A percentile compares a stretch with the other conserved stretches of the same genome.
These are phyloP conservation scores for Congeria kusceri DNA, from an alignment of 2,888 invertebrate species.

Conservation along the genomic window DNA sequence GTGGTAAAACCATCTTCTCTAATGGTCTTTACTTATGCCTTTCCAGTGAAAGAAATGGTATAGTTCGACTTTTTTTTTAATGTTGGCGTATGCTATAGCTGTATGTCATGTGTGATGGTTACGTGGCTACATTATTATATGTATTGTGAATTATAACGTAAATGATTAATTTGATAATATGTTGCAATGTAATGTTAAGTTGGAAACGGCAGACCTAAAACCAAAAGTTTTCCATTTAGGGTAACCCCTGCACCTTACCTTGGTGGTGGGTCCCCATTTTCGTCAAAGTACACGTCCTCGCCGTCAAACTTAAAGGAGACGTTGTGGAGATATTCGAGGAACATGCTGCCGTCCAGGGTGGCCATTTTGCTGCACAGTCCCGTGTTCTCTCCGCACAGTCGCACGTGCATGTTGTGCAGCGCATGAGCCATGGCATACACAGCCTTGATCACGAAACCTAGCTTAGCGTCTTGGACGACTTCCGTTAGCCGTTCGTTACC, in stretches of 20 bases:
- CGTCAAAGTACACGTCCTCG: constrained; percentile 90
- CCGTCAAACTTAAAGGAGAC: constrained; percentile 89
- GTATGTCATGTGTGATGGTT: too few species aligned
- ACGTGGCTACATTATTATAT: too few species aligned
- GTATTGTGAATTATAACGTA: too few species aligned
- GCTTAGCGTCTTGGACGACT: constrained; percentile 90
- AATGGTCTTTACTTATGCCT: too few species aligned
- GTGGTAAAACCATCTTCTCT: too few species aligned
- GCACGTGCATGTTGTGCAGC: constrained; percentile 90
- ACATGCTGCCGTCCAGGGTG: constrained; percentile 90
- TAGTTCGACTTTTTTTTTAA: too few species aligned
- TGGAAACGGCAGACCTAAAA: too few species aligned
- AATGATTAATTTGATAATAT: too few species aligned
- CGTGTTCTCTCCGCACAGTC: constrained; percentile 87
- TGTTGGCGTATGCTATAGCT: too few species aligned
- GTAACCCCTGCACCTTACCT: constrained; percentile 86
- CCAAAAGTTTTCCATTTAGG: too few species aligned
- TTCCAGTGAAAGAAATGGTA: too few species aligned
- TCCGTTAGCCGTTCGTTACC: constrained; percentile 87
- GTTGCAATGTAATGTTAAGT: neutral
- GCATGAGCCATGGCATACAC: constrained; percentile 92
- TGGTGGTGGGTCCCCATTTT: constrained; percentile 92
- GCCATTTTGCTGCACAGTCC: constrained; percentile 89
- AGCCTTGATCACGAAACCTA: constrained; percentile 92
- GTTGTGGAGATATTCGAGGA: constrained; percentile 89